Evolutionary conservation across 2,113 vertebrate species (phyloP), one percentile per base, ranked within the genome.

Genomic region (Tetraodon nigroviridis): DNA sequence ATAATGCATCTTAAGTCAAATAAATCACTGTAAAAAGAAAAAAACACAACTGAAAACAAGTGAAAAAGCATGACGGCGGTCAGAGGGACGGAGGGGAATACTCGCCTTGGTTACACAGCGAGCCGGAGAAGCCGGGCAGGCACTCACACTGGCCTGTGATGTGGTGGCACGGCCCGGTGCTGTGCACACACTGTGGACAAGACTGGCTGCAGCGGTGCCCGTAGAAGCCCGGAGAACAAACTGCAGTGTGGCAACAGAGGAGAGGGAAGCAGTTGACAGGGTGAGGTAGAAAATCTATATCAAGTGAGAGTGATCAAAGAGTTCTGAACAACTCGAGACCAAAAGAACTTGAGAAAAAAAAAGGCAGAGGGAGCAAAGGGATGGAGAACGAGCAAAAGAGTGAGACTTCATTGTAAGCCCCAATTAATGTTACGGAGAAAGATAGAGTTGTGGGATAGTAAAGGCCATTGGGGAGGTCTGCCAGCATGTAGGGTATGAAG

Each of bases 21-120:
- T 7, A 46, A 46, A 16, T 5, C 44, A 6, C n/a, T 46, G 44
- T n/a, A 69, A 45, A 46, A 6, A 46, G 17, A 4, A 45, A 45
- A 45, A n/a, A 45, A n/a, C 44, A 46, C 6, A 46, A 46, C 15
- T 17, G n/a, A 17, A 19, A 21, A 54, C 8, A 48, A 19, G 46
- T 17, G 14, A 59, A 73, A 50, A 19, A 44, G 37, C 24, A 41
- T 32, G 37, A 37, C 47, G 58, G 71, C 71, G 49, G 80, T 66
- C 64, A 73, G 29, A 48, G 51, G 24, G 37, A 61, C 18, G 50
- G n/a, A 58, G 58, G 61, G 10, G 51, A 41, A 22, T 66, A 85
- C 90, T 84, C 92, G 93, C 97, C 97, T 95, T 97, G 94, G 89
- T 94, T 97, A 89, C 97, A 99, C 78, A 98, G 92, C 0, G 92